Evolutionary conservation across 2,113 vertebrate species (phyloP), one percentile per base, ranked within the genome.

Genomic region (Microtus richardsoni): DNA sequence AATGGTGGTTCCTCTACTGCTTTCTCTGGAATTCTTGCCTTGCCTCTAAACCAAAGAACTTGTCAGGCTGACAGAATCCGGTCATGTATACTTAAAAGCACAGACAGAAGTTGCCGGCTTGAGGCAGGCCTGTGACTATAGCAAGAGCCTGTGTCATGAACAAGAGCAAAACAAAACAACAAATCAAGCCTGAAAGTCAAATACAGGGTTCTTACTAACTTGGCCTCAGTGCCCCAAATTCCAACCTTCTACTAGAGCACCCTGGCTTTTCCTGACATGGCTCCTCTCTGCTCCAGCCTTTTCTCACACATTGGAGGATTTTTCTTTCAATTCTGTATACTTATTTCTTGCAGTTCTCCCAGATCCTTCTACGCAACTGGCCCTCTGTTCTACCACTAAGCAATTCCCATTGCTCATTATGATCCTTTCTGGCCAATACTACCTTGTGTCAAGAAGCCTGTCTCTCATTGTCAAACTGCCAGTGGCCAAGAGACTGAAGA

Each of bases 261-360:
- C 8, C 3, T n/a, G 62, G 6, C n/a, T 88, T n/a, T 14, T n/a
- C 0, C 0, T 0, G 7, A 11, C 11, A 21, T 7, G 19, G 30
- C 1, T 8, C 54, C 4, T 58, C 49, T 24, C 10, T 19, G 7
- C 7, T 13, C 33, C 71, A 47, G 7, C 9, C 36, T 80, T 73
- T 85, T 9, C 41, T 86, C 41, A 21, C 22, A 36, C 21, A 1
- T 6, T 41, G 5, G 2, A 70, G 26, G 9, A 0, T 36, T 82
- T 68, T 82, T 49, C 26, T 66, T 12, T 5, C 22, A 4, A 0
- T 66, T 88, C 36, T 78, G 2, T n/a, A 13, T 33, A 8, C 33
- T 4, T 9, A 5, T 73, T 14, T 11, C 19, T 39, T 22, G 10
- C 8, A 7, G 24, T 64, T 8, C 8, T 68, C 66, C 21, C 33